Percentiles rank a stretch among this genome's conserved stretches.
Conservation (phyloP, 2,888 invertebrate species). For the Neoscelio sp. region DNA sequence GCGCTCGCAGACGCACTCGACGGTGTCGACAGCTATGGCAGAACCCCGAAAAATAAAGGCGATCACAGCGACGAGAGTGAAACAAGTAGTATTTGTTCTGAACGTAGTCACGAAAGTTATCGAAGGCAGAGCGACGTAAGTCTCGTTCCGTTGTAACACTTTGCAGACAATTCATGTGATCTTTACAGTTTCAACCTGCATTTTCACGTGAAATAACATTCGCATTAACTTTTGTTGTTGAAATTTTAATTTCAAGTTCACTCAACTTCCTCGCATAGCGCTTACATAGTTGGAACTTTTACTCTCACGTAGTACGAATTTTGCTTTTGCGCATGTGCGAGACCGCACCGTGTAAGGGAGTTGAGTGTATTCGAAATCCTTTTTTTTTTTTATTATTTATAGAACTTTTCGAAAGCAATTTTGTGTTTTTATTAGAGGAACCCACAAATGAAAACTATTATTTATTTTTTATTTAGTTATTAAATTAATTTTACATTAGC, state of each 20-base stretch:
- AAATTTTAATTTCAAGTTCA: too few relatives aligned
- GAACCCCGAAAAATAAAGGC: slow-evolving; percentile 79
- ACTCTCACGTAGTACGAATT: too few relatives aligned
- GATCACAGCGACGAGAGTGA: slow-evolving; percentile 96
- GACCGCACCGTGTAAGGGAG: too few relatives aligned
- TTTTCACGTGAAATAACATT: slow-evolving; percentile 9
- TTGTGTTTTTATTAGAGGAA: too few relatives aligned
- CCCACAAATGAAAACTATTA: too few relatives aligned
- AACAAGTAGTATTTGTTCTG: slow-evolving; percentile 97
- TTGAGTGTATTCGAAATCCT: too few relatives aligned
- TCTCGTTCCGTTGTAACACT: slow-evolving; percentile 68
- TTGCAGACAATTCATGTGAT: background rate
- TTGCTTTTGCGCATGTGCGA: too few relatives aligned
- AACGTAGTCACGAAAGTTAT: slow-evolving; percentile 93
- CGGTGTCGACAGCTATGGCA: slow-evolving; percentile 78
- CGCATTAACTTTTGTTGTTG: background rate
- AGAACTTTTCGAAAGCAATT: too few relatives aligned
- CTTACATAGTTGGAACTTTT: too few relatives aligned
- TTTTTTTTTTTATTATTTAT: too few relatives aligned
- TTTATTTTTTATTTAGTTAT: background rate
- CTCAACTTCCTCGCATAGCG: too few relatives aligned
- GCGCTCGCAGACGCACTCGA: slow-evolving; percentile 90
- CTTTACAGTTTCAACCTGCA: slow-evolving; percentile 3
- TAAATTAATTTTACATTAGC: too few relatives aligned
- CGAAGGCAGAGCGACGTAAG: slow-evolving; percentile 92